These are phyloP conservation scores for Hystrix brachyura DNA, from an alignment of 2,113 vertebrate genomes.

Conservation along the genomic window DNA sequence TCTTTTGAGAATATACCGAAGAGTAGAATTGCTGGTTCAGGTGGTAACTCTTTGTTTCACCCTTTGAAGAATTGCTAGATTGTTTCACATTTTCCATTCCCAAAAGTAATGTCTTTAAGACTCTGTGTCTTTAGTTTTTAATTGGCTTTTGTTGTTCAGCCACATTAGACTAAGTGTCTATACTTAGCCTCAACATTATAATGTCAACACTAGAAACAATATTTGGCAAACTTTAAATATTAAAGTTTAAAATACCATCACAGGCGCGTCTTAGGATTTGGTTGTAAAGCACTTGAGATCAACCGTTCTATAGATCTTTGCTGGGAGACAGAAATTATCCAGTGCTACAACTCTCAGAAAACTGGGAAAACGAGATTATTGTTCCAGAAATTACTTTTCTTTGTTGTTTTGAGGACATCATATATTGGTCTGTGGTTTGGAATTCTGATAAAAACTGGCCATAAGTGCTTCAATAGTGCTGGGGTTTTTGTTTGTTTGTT, in stretches of 20 bases:
- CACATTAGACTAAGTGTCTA: not conserved
- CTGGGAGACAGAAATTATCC: slow-evolving; percentile 1
- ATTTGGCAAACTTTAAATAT: slow-evolving; percentile 39
- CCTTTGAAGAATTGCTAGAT: not conserved
- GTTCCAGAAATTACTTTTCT: slow-evolving; percentile 20
- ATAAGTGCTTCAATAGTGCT: not conserved
- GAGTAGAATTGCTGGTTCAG: not conserved
- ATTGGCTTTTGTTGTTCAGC: slow-evolving; percentile 39
- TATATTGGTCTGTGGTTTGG: slow-evolving; percentile 49
- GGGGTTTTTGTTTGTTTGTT: not conserved
- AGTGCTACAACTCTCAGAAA: not conserved
- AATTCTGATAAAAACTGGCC: slow-evolving; percentile 27
- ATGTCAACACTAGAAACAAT: slow-evolving; percentile 49
- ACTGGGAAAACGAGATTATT: slow-evolving; percentile 25
- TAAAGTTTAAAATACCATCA: slow-evolving; percentile 20
- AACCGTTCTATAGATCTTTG: slow-evolving; percentile 35
- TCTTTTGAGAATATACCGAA: not conserved
- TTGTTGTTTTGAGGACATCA: slow-evolving; percentile 6
- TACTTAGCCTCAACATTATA: slow-evolving; percentile 32
- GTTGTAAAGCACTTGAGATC: slow-evolving; percentile 32
- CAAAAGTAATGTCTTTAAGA: not conserved
- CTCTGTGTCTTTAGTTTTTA: not conserved
- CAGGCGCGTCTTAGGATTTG: slow-evolving; percentile 62
- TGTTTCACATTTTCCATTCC: not conserved
- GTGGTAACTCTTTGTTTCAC: not conserved